Evolutionary conservation across 2,888 invertebrate genomes (phyloP).

Genomic region (Meghimatium bilineatum): DNA sequence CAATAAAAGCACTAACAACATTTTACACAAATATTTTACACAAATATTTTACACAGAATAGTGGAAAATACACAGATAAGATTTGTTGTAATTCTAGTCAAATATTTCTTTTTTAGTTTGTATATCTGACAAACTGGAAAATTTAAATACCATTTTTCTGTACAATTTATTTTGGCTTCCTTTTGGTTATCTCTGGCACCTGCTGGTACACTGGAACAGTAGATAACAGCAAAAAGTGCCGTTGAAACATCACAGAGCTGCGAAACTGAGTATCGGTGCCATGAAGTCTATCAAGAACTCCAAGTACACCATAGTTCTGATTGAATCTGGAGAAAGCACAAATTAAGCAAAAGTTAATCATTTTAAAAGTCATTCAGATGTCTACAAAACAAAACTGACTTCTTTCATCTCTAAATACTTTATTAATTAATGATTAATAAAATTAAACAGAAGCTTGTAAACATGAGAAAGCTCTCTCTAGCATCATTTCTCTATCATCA

Average conservation of each 20-base stretch:
- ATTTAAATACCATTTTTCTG: background rate
- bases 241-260: conserved; percentile 81
- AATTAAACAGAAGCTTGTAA: too few species aligned
- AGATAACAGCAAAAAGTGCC: conserved; percentile 80
- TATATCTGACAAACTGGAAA: background rate
- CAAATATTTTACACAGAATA: background rate
- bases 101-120: background rate
- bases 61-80: background rate
- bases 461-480: too few species aligned
- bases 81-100: background rate
- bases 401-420: too few species aligned
- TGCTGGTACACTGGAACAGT: conserved; percentile 74
- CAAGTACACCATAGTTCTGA: conserved; percentile 89
- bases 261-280: conserved; percentile 88
- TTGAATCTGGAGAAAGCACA: conserved; percentile 82
- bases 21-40: background rate
- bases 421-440: too few species aligned
- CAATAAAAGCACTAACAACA: background rate
- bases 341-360: conserved; percentile 20
- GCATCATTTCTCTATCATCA: too few species aligned
- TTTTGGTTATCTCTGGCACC: conserved; percentile 69
- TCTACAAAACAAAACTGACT: too few species aligned
- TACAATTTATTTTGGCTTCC: conserved; percentile 46
- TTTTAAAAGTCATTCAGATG: background rate
- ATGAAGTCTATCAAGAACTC: conserved; percentile 88